phyloP scores from a whole-genome alignment of 2,113 vertebrate species.

The Pithys albifrons region DNA sequence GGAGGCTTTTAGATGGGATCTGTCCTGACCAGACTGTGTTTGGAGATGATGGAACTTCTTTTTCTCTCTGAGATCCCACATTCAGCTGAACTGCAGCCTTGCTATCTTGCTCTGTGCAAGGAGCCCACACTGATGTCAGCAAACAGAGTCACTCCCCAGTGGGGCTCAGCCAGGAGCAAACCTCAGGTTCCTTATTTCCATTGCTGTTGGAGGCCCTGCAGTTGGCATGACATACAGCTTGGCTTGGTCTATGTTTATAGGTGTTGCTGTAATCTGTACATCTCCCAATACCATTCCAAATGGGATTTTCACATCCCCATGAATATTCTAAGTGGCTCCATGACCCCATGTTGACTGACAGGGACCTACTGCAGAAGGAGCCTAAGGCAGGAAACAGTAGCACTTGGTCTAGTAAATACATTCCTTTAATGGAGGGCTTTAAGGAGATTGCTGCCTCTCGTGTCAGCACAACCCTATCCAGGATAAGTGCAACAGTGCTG shows the following conservation, averaged over 20 bases:
- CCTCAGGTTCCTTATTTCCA: not conserved
- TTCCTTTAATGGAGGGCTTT: not conserved
- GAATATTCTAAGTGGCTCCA: not conserved
- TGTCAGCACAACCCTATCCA: not conserved
- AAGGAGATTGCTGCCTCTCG: not conserved
- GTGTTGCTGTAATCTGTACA: not conserved
- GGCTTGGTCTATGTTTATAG: not conserved
- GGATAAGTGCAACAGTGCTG: not conserved
- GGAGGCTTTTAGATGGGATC: not conserved
- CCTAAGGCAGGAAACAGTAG: not conserved
- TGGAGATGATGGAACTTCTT: not conserved
- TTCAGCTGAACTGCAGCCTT: not conserved
- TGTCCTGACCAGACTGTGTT: not conserved
- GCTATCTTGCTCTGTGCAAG: not conserved
- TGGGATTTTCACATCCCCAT: not conserved
- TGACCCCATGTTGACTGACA: not conserved
- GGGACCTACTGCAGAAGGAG: not conserved
- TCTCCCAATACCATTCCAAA: not conserved
- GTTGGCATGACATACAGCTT: not conserved
- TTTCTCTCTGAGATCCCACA: not conserved
- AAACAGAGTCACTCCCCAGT: not conserved
- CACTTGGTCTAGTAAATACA: not conserved
- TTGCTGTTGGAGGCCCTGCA: not conserved
- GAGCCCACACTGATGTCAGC: not conserved
- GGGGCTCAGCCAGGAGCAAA: not conserved